These are phyloP conservation scores for Paraplagusia blochii DNA, from an alignment of 2,113 vertebrate genomes.

Conservation along the genomic window DNA sequence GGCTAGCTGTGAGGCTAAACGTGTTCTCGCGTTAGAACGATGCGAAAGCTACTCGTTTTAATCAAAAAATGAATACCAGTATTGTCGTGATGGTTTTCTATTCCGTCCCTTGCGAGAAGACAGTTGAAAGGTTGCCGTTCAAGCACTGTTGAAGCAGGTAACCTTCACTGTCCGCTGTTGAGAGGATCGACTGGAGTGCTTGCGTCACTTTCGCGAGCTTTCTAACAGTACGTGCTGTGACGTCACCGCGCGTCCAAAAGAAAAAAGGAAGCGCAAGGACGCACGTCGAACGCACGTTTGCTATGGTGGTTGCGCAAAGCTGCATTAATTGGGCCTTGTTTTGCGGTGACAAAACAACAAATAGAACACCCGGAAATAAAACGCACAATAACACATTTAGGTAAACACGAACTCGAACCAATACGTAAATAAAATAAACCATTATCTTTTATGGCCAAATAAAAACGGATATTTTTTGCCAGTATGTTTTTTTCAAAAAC, in stretches of 20 bases:
- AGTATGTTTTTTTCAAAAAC: no score
- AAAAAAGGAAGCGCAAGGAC: not conserved
- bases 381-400: no score
- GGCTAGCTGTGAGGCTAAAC: conserved; percentile 24
- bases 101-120: conserved; percentile 10
- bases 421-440: no score
- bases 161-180: conserved; percentile 69
- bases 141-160: conserved; percentile 90
- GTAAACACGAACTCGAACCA: no score
- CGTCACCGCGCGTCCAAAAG: conserved; percentile 22
- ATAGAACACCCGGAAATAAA: no score
- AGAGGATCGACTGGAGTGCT: not conserved
- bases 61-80: not conserved
- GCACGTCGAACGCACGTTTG: not conserved
- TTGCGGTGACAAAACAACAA: no score
- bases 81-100: no score
- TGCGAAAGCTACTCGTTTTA: not conserved
- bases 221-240: not conserved
- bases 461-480: no score
- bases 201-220: not conserved
- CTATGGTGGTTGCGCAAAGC: no score
- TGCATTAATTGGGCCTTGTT: no score
- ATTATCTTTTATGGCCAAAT: no score
- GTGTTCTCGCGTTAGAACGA: not conserved
- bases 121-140: conserved; percentile 81